Percentiles rank a stretch among this genome's conserved stretches.
phyloP scores from a whole-genome alignment of 2,888 invertebrate genomes.

The Torymus texanus region DNA sequence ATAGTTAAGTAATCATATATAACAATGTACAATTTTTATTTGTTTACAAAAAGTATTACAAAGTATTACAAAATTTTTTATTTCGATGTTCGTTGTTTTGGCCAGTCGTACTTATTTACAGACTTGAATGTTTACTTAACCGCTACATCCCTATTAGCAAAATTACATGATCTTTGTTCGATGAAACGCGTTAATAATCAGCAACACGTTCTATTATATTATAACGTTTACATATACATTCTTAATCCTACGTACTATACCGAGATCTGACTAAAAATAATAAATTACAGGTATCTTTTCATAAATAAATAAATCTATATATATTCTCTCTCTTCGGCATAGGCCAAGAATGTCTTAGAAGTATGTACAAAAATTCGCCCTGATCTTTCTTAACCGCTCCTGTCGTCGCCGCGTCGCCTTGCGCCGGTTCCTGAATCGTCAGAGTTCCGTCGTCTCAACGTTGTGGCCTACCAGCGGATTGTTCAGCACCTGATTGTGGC shows the following conservation, averaged over 20 bases:
- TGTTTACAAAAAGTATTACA: slow-evolving; percentile 47
- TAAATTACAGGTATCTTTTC: slow-evolving; percentile 34
- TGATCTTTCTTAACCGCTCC: slow-evolving; percentile 32
- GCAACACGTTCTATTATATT: not conserved
- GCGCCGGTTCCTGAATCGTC: slow-evolving; percentile 54
- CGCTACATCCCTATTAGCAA: not conserved
- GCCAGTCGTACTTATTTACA: slow-evolving; percentile 48
- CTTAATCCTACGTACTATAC: slow-evolving; percentile 3
- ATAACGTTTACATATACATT: slow-evolving; percentile 3
- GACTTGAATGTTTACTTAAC: slow-evolving; percentile 18
- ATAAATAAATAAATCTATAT: slow-evolving; percentile 47
- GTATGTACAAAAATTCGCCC: slow-evolving; percentile 53
- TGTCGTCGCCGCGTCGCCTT: not conserved
- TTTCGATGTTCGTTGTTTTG: slow-evolving; percentile 48
- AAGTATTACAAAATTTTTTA: slow-evolving; percentile 18
- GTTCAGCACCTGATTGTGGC: slow-evolving; percentile 67
- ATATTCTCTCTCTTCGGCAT: not conserved
- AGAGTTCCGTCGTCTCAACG: slow-evolving; percentile 71
- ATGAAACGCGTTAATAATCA: not conserved
- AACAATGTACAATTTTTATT: slow-evolving; percentile 51
- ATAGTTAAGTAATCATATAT: not conserved
- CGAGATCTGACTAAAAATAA: slow-evolving; percentile 25
- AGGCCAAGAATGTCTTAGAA: slow-evolving; percentile 32
- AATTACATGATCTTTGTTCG: slow-evolving; percentile 10
- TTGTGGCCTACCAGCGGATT: slow-evolving; percentile 70